Evolutionary conservation across 2,797 vertebrate genomes (phyloP).

Genomic region (Enteromius fasciolatus): DNA sequence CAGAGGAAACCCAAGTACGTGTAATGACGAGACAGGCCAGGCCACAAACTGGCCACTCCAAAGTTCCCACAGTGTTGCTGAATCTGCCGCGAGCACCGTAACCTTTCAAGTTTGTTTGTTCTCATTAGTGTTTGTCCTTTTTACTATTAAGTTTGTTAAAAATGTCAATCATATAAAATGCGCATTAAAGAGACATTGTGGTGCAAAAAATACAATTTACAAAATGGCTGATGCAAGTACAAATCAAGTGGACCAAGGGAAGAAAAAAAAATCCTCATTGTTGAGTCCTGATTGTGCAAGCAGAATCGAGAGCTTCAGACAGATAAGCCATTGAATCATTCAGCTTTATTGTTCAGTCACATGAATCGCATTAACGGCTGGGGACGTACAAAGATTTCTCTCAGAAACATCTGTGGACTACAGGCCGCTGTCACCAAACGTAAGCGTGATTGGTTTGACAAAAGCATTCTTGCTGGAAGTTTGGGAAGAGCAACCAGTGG

Average conservation of each 20-base stretch:
- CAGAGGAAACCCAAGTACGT: constrained; percentile 31
- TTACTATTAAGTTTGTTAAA: not conserved
- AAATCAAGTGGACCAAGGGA: not conserved
- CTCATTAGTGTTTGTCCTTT: not conserved
- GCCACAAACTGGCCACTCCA: not conserved
- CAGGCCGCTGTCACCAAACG: constrained; percentile 10
- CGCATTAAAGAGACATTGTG: not conserved
- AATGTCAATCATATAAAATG: not conserved
- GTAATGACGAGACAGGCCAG: constrained; percentile 35
- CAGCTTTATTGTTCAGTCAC: constrained; percentile 20
- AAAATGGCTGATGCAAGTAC: not conserved
- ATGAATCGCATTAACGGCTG: constrained; percentile 13
- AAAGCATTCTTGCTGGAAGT: constrained; percentile 15
- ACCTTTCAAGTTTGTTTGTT: not conserved
- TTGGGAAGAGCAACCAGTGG: constrained; percentile 26
- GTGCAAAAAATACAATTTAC: not conserved
- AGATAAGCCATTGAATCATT: constrained; percentile 28
- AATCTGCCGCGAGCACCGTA: not conserved
- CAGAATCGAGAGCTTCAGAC: not conserved
- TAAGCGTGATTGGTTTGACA: constrained; percentile 27
- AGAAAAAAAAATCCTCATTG: constrained; percentile 17
- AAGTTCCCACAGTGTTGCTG: constrained; percentile 22
- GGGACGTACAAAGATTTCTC: constrained; percentile 21
- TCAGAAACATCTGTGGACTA: constrained; percentile 36
- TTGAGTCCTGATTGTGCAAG: not conserved